Percentiles rank a stretch among this genome's conserved stretches.
Evolutionary conservation across 2,797 vertebrate species (phyloP).

Genomic region (Muscicapa comitata): DNA sequence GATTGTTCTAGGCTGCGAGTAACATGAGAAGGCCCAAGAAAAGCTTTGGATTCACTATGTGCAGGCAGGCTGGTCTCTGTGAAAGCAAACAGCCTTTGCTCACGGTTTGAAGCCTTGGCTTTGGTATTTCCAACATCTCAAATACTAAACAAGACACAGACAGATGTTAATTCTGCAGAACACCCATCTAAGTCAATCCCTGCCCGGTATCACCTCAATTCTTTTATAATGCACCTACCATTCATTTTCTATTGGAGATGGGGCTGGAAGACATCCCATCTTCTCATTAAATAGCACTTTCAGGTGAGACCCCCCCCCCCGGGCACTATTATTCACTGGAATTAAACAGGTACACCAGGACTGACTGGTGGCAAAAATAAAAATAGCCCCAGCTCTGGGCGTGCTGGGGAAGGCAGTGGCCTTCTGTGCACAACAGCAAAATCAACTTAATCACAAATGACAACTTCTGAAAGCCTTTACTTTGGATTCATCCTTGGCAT

Average conservation of each 20-base stretch:
- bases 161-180: neutral
- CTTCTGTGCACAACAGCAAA: constrained; percentile 24
- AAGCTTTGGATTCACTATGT: neutral
- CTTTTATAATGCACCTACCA: neutral
- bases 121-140: neutral
- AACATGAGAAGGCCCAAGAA: neutral
- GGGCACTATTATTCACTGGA: neutral
- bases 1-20: neutral
- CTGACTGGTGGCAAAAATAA: neutral
- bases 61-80: neutral
- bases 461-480: constrained; percentile 67
- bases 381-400: neutral
- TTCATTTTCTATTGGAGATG: neutral
- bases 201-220: neutral
- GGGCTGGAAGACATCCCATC: neutral
- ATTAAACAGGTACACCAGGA: neutral
- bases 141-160: neutral
- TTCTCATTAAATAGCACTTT: neutral
- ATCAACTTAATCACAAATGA: constrained; percentile 66
- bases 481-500: constrained; percentile 58
- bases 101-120: neutral
- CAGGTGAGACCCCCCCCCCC: neutral
- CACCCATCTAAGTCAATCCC: neutral
- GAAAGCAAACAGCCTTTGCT: neutral
- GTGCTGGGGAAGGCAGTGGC: neutral